These are phyloP conservation scores for Enhydra lutris DNA, from an alignment of 2,113 vertebrate genomes.

Conservation along the genomic window DNA sequence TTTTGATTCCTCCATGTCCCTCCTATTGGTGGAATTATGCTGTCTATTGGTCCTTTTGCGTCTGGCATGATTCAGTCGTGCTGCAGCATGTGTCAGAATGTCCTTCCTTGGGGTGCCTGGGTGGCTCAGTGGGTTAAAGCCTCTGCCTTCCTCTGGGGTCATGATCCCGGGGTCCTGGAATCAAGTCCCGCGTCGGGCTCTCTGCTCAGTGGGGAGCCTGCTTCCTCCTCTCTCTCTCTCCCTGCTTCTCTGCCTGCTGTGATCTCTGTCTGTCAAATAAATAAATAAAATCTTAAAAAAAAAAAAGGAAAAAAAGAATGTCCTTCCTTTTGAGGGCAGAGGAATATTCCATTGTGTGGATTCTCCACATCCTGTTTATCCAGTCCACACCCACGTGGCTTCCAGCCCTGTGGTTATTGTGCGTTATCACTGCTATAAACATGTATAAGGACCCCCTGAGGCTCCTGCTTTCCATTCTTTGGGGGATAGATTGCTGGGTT, in stretches of 20 bases:
- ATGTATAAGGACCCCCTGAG: background rate
- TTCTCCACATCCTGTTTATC: background rate
- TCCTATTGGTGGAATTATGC: background rate
- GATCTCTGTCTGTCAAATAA: too few species aligned
- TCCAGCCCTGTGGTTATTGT: background rate
- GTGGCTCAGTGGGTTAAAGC: too few species aligned
- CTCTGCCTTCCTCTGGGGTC: too few species aligned
- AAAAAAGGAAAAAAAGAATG: background rate
- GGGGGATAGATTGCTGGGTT: background rate
- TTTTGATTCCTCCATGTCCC: background rate
- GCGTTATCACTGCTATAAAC: background rate
- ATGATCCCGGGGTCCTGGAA: too few species aligned
- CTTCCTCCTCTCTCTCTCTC: too few species aligned
- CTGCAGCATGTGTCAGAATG: background rate
- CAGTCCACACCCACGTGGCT: too few species aligned
- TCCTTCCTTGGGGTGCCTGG: background rate
- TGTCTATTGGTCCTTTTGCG: background rate
- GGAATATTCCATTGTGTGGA: background rate
- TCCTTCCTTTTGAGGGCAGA: background rate
- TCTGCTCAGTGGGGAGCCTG: too few species aligned
- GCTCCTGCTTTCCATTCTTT: background rate
- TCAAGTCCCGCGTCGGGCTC: fast-evolving
- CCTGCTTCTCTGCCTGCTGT: too few species aligned
- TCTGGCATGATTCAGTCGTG: background rate
- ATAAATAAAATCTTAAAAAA: too few species aligned